A percentile compares a stretch with the other conserved stretches of the same genome.
These are phyloP conservation scores for Garra rufa DNA, from an alignment of 2,113 vertebrate species.

Conservation along the genomic window DNA sequence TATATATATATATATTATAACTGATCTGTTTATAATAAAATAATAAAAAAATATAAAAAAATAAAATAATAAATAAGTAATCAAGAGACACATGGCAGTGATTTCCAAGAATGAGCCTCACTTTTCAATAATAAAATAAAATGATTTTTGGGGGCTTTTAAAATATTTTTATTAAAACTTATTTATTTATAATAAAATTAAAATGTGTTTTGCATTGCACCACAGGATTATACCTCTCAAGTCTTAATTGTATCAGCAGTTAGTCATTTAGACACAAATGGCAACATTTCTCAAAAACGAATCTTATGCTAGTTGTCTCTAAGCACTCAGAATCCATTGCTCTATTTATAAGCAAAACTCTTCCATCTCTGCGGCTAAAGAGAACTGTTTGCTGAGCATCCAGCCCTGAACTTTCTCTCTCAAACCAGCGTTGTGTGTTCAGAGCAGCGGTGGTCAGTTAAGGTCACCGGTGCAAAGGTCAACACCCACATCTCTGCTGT, in stretches of 20 bases:
- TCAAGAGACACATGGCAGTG: too few species aligned
- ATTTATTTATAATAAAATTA: not conserved
- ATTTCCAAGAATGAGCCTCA: too few species aligned
- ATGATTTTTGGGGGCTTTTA: too few species aligned
- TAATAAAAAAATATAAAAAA: too few species aligned
- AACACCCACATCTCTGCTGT: constrained; percentile 29
- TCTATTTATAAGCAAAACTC: constrained; percentile 18
- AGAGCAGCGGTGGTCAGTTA: constrained; percentile 36
- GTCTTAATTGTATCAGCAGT: not conserved
- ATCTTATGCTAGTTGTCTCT: not conserved
- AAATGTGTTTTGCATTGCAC: not conserved
- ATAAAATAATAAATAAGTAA: too few species aligned
- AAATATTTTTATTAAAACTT: not conserved
- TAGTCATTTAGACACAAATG: not conserved
- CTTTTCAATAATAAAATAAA: too few species aligned
- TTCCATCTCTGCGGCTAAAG: not conserved
- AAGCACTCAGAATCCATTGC: not conserved
- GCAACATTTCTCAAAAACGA: not conserved
- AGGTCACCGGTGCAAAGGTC: constrained; percentile 38
- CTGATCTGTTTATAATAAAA: too few species aligned
- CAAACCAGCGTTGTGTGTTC: not conserved
- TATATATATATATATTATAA: too few species aligned
- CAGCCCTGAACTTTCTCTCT: constrained; percentile 9
- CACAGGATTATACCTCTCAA: not conserved
- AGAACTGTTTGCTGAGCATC: not conserved